These are phyloP conservation scores for Parnassius glacialis DNA, from an alignment of 2,888 invertebrate species.

Conservation along the genomic window DNA sequence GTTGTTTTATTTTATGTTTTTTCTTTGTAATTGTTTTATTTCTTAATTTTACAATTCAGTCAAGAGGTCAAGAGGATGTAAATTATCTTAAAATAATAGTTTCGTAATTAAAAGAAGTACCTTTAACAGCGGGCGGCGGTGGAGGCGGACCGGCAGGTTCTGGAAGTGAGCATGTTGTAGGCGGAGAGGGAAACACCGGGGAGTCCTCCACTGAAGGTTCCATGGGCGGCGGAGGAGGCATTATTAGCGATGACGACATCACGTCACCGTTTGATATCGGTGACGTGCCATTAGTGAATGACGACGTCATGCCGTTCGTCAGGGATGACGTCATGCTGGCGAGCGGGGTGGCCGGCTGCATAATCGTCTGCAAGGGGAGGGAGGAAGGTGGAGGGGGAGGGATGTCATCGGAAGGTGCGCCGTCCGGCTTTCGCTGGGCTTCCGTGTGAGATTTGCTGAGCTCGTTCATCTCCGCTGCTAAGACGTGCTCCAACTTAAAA, in stretches of 20 bases:
- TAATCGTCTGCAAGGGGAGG: conserved; percentile 53
- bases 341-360: conserved; percentile 46
- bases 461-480: conserved; percentile 71
- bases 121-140: conserved; percentile 78
- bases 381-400: conserved; percentile 61
- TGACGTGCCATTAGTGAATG: conserved; percentile 38
- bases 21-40: too few species aligned
- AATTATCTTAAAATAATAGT: too few species aligned
- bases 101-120: conserved; percentile 34
- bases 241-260: conserved; percentile 47
- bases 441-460: conserved; percentile 62
- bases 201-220: conserved; percentile 47
- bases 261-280: conserved; percentile 37
- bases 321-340: conserved; percentile 46
- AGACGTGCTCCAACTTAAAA: conserved; percentile 66
- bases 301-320: conserved; percentile 32
- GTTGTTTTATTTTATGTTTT: too few species aligned
- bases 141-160: conserved; percentile 89
- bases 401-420: conserved; percentile 68
- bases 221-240: conserved; percentile 56
- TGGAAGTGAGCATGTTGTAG: conserved; percentile 83
- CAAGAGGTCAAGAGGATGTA: too few species aligned
- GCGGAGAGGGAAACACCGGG: conserved; percentile 62
- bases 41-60: too few species aligned
- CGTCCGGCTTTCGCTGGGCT: conserved; percentile 69